Conservation (phyloP, 2,113 vertebrate genomes). For the Grus americana region DNA sequence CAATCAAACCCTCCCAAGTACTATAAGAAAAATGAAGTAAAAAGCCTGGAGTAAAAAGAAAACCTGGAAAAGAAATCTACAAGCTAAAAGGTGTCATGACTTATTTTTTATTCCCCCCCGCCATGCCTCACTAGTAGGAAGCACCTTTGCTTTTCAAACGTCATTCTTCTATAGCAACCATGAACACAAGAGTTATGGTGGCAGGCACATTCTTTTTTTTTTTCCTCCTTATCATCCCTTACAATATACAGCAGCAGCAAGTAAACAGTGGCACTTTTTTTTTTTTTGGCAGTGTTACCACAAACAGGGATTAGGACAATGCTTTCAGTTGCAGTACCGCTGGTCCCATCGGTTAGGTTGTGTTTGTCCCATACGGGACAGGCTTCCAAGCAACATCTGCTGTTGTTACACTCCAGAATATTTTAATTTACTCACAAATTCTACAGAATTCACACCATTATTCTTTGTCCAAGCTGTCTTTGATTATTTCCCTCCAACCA, state of each 20-base stretch:
- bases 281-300: fast-evolving
- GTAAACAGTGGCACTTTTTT: not conserved
- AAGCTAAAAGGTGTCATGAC: not conserved
- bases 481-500: not conserved
- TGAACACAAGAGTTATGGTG: not conserved
- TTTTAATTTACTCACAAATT: not conserved
- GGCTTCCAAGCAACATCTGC: not conserved
- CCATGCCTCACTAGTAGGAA: not conserved
- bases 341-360: not conserved
- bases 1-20: not conserved
- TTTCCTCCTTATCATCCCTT: not conserved
- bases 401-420: not conserved
- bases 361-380: not conserved
- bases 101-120: not conserved
- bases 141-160: not conserved
- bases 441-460: not conserved
- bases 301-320: not conserved
- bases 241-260: not conserved
- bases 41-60: not conserved
- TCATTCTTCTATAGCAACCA: not conserved
- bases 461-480: not conserved
- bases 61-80: not conserved
- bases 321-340: not conserved
- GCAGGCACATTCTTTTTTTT: not conserved
- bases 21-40: not conserved